Conservation (phyloP, 2,797 vertebrate genomes). For the Schizopygopsis pylzovi region DNA sequence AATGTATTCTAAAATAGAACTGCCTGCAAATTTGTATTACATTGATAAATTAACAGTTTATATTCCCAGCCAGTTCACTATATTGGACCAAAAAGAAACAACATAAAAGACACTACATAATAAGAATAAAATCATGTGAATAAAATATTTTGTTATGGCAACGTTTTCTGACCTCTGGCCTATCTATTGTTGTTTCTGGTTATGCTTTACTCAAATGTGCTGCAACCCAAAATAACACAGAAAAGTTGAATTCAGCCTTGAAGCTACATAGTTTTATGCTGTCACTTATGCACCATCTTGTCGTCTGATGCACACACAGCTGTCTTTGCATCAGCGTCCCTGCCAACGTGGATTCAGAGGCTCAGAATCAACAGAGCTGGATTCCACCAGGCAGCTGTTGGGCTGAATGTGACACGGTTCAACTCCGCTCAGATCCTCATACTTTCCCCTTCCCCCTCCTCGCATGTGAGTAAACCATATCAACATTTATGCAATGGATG, state of each 20-base stretch:
- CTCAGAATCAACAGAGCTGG: constrained; percentile 23
- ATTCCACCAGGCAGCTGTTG: constrained; percentile 19
- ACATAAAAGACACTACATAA: not conserved
- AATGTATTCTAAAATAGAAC: not conserved
- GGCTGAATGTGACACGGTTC: constrained; percentile 18
- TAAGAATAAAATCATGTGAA: not conserved
- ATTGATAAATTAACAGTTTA: not conserved
- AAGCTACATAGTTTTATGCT: not conserved
- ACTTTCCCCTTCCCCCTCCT: not conserved
- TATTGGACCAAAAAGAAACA: not conserved
- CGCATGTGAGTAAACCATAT: constrained; percentile 12
- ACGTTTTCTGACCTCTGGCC: not conserved
- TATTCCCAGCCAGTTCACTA: not conserved
- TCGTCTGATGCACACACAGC: constrained; percentile 5
- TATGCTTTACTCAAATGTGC: not conserved
- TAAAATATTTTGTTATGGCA: not conserved
- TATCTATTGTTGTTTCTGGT: not conserved
- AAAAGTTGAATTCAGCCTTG: not conserved
- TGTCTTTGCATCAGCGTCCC: constrained; percentile 9
- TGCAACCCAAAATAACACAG: not conserved
- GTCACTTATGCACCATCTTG: not conserved
- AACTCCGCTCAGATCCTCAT: not conserved
- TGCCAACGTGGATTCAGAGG: constrained; percentile 9
- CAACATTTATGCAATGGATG: not conserved
- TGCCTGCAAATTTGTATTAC: not conserved